phyloP scores from a whole-genome alignment of 2,888 invertebrate genomes.

The Podotricha telesiphe region DNA sequence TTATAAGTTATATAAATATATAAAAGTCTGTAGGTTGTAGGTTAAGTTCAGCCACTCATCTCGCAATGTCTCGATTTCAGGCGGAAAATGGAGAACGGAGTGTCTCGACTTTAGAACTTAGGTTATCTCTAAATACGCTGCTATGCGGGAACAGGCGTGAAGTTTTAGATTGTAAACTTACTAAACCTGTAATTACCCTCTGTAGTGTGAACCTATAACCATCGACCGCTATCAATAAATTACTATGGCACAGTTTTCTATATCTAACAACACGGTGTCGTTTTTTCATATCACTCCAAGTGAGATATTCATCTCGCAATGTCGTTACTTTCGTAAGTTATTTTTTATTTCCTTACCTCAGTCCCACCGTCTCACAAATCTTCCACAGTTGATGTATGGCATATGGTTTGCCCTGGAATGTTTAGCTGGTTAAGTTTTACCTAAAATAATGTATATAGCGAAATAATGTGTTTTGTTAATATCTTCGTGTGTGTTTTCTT shows the following conservation, averaged over 20 bases:
- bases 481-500: neutral
- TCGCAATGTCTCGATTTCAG: too few relatives aligned
- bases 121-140: too few relatives aligned
- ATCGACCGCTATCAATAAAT: neutral
- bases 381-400: conserved; percentile 20
- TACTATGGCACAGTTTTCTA: neutral
- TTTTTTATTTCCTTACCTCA: conserved; percentile 19
- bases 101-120: too few relatives aligned
- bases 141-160: too few relatives aligned
- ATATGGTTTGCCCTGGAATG: conserved; percentile 12
- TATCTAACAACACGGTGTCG: conserved; percentile 2
- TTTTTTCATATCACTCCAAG: neutral
- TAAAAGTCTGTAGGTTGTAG: too few relatives aligned
- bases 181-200: too few relatives aligned
- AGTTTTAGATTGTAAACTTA: too few relatives aligned
- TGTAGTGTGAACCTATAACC: neutral
- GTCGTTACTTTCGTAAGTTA: neutral
- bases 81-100: too few relatives aligned
- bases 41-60: too few relatives aligned
- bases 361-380: conserved; percentile 20
- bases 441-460: neutral
- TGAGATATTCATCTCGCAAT: neutral
- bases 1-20: too few relatives aligned
- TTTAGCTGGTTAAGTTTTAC: neutral
- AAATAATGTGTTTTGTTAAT: neutral